These are phyloP conservation scores for Buphagus erythrorhynchus DNA, from an alignment of 2,797 vertebrate genomes.

Conservation along the genomic window DNA sequence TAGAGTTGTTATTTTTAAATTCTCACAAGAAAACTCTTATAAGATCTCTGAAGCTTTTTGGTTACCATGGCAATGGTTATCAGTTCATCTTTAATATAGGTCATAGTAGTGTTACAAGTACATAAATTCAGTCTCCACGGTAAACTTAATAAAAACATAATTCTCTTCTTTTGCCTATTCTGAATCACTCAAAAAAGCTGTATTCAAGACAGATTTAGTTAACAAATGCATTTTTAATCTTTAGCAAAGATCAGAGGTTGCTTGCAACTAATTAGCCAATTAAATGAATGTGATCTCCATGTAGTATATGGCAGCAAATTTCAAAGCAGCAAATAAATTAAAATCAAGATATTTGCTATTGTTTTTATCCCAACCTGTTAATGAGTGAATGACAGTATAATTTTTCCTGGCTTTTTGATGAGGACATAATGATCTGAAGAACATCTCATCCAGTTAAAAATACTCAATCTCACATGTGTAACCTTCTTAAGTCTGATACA, in stretches of 20 bases:
- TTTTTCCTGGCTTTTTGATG: conserved; percentile 33
- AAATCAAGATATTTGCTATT: conserved; percentile 21
- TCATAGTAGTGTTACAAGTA: not conserved
- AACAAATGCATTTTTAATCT: not conserved
- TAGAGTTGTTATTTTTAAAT: not conserved
- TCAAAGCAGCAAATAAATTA: conserved; percentile 15
- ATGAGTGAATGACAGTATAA: conserved; percentile 48
- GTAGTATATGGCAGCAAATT: not conserved
- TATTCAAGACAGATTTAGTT: not conserved
- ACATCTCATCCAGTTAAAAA: conserved; percentile 46
- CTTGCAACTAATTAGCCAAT: not conserved
- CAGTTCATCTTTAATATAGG: not conserved
- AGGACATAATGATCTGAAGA: conserved; percentile 60
- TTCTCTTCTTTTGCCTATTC: not conserved
- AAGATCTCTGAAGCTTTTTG: not conserved
- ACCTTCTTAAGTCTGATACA: conserved; percentile 2
- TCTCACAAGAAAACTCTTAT: not conserved
- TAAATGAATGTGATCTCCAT: not conserved
- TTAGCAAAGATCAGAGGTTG: not conserved
- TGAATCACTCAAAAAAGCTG: not conserved
- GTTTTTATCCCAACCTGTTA: conserved; percentile 21
- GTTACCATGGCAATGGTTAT: not conserved
- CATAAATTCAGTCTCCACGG: not conserved
- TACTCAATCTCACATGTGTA: conserved; percentile 12
- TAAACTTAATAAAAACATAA: not conserved